Evolutionary conservation across 2,888 invertebrate species (phyloP), one percentile per base, ranked within the genome.

Genomic region (Dicroscelio sp.): DNA sequence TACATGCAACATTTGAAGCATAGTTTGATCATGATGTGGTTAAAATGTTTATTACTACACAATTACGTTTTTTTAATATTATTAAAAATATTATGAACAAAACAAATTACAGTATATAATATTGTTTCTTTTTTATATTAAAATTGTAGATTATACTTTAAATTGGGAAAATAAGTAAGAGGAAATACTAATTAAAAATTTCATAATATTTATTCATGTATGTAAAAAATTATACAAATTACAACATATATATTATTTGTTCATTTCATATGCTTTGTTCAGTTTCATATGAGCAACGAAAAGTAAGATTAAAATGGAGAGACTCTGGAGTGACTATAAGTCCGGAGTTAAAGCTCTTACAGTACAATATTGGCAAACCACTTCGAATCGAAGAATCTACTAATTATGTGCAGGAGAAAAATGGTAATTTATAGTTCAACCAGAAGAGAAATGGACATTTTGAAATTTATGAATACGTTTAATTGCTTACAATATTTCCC

Each of bases 401-500:
- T 93, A 98, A 98, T 89, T 98, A 98, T 94, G 98, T 98, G 97
- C 97, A 97, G 0, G 98, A 98, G 95, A 98, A 98, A 96, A 98
- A 98, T 95, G 98, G 98, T 97, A 85, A 31, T 31, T 43, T 71
- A 75, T 27, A 60, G 23, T 33, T 58, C 8, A 14, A 43, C 14
- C 14, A 12, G 14, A 43, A 43, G 8, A 43, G 30, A 63, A 63
- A 6, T 6, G 12, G 30, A 27, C 60, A 60, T 5, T 60, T 63
- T 63, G 3, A 4, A 25, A 63, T 63, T 99, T 25, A 99, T 98
- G 14, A 98, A 98, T 96, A 98, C 99, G 98, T 97, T 99, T 94
- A 98, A 0, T 97, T 99, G 60, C 98, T 98, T 67, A 99, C 98
- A 27, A 98, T 98, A 98, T 99, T 99, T 95, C 98, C 98, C 6